These are phyloP conservation scores for Lithobates sylvaticus DNA, from an alignment of 2,797 vertebrate species.

Conservation along the genomic window DNA sequence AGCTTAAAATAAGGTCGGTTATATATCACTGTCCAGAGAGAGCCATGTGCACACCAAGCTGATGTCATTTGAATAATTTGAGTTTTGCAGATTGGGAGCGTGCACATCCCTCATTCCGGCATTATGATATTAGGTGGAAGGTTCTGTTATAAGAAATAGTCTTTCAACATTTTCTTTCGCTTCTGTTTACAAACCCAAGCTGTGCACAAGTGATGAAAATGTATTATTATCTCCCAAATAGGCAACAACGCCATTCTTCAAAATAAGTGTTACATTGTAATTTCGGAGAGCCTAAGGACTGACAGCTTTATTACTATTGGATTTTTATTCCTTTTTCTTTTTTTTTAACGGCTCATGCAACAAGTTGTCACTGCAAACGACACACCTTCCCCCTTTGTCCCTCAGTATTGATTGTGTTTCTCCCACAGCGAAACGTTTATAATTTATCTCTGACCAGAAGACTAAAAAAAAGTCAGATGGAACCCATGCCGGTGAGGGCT, in stretches of 20 bases:
- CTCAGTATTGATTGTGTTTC: too few relatives aligned
- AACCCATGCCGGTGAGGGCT: too few relatives aligned
- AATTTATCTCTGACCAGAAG: too few relatives aligned
- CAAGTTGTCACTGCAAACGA: too few relatives aligned
- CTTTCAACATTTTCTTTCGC: background rate
- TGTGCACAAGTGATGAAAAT: background rate
- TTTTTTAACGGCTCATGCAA: too few relatives aligned
- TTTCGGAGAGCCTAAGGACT: background rate
- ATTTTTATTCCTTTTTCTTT: background rate
- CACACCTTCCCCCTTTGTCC: too few relatives aligned
- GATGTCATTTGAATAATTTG: slow-evolving; percentile 34
- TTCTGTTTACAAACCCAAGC: slow-evolving; percentile 14
- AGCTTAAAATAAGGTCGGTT: slow-evolving; percentile 3
- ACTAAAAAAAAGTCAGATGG: too few relatives aligned
- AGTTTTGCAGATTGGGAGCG: background rate
- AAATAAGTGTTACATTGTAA: background rate
- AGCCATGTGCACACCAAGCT: background rate
- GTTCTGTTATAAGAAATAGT: background rate
- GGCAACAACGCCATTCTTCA: background rate
- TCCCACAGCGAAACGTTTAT: too few relatives aligned
- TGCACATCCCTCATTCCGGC: slow-evolving; percentile 25
- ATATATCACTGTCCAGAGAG: slow-evolving; percentile 31
- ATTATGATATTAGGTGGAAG: slow-evolving; percentile 16
- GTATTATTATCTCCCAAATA: slow-evolving; percentile 3
- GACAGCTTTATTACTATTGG: background rate